Evolutionary conservation across 2,888 invertebrate species (phyloP), one percentile per base, ranked within the genome.

Genomic region (Dynastes hyllus): DNA sequence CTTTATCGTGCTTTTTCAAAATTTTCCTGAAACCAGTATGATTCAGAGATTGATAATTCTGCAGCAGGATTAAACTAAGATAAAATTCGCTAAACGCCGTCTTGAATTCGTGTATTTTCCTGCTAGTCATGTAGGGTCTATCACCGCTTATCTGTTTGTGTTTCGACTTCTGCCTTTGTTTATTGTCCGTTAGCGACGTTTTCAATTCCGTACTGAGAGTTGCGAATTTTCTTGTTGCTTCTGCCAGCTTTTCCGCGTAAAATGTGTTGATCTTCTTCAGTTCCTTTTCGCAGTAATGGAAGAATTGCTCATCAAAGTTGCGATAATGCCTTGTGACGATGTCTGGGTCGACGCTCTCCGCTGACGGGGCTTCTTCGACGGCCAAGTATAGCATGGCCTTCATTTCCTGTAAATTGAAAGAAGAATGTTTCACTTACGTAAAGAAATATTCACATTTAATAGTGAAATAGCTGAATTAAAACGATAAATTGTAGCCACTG

Each of bases 11-110:
- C 88, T 97, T 97, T 88, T 97, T 97, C 65, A 97, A 90, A 83
- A 97, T 97, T 88, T 97, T 97, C 61, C 97, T 91, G 88, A 97
- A 97, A 1, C 97, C 97, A 4, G 96, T 96, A 85, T 95, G 95
- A 90, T 97, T 97, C 13, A 97, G 90, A 84, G 95, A 95, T 88
- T 97, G 96, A 88, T 96, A 96, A 88, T 97, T 97, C 89, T 97
- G 97, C 75, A 97, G 89, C 61, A 97, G 89, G 84, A 97, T 95
- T 78, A 97, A 90, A 84, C 95, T 95, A 76, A 97, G 91, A 89
- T 97, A 97, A 89, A 96, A 97, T 90, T 97, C 97, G 85, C 95
- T 95, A 89, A 96, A 97, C 76, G 97, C 97, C 82, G 97, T 90
- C 88, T 96, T 96, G 81, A 97, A 89, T 87, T 96, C 96, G 86